Conservation (phyloP, 2,797 vertebrate genomes). For the Enteromius mattozi region DNA sequence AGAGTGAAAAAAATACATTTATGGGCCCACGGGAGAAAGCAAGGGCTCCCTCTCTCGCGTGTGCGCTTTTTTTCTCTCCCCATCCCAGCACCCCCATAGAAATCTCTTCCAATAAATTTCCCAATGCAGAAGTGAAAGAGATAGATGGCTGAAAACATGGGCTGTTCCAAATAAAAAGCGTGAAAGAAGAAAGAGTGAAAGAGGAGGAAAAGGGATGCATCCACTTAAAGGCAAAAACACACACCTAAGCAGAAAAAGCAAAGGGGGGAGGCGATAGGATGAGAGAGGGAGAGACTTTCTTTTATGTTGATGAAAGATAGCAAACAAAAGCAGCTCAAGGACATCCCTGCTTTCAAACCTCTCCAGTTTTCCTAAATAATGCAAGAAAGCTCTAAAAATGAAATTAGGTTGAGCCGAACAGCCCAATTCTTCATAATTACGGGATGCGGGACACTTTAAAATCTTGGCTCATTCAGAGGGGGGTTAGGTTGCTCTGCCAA, state of each 20-base stretch:
- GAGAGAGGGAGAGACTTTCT: slow-evolving; percentile 53
- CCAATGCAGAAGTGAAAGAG: slow-evolving; percentile 44
- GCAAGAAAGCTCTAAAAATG: slow-evolving; percentile 55
- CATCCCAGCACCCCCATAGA: slow-evolving; percentile 28
- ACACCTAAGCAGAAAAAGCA: slow-evolving; percentile 53
- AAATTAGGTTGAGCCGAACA: slow-evolving; percentile 37
- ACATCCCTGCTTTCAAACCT: slow-evolving; percentile 61
- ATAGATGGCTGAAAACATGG: slow-evolving; percentile 39
- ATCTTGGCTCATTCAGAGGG: not conserved
- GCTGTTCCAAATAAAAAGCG: slow-evolving; percentile 43
- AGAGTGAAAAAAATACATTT: slow-evolving; percentile 69
- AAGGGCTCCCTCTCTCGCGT: slow-evolving; percentile 36
- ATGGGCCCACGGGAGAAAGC: slow-evolving; percentile 66
- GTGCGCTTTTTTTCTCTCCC: slow-evolving; percentile 5
- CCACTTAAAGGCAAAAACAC: slow-evolving; percentile 54
- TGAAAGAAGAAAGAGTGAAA: slow-evolving; percentile 13
- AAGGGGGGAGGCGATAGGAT: not conserved
- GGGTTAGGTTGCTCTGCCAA: slow-evolving; percentile 43
- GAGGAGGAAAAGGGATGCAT: slow-evolving; percentile 33
- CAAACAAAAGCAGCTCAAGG: slow-evolving; percentile 74
- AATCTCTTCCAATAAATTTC: slow-evolving; percentile 45
- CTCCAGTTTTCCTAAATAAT: slow-evolving; percentile 66
- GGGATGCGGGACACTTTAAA: slow-evolving; percentile 26
- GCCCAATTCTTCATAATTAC: slow-evolving; percentile 22
- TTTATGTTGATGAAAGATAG: slow-evolving; percentile 66